Conservation (phyloP, 2,113 vertebrate genomes). For the Notechis scutatus region DNA sequence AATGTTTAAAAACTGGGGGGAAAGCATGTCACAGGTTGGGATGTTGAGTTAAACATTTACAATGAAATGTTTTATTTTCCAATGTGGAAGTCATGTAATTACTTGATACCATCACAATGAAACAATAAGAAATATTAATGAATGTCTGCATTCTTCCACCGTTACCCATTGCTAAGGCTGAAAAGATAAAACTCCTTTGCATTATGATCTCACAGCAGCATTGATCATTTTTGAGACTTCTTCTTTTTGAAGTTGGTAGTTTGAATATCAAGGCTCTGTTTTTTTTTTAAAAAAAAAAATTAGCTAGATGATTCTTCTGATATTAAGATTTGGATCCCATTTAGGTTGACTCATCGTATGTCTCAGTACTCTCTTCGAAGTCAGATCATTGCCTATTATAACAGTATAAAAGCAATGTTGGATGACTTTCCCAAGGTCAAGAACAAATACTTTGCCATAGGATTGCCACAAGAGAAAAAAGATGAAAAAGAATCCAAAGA, state of each 20-base stretch:
- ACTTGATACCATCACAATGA: neutral
- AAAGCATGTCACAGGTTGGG: neutral
- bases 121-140: neutral
- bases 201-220: neutral
- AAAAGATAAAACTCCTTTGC: neutral
- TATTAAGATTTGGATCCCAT: constrained; percentile 13
- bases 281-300: neutral
- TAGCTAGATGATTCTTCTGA: neutral
- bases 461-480: constrained; percentile 52
- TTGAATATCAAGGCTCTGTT: neutral
- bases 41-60: neutral
- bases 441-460: constrained; percentile 67
- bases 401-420: constrained; percentile 64
- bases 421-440: constrained; percentile 63
- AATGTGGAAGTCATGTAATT: neutral
- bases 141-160: neutral
- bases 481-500: constrained; percentile 43
- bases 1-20: neutral
- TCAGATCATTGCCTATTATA: constrained; percentile 67
- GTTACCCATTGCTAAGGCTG: neutral
- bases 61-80: neutral
- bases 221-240: neutral
- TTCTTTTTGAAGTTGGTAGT: neutral
- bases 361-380: constrained; percentile 62
- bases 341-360: constrained; percentile 62